phyloP scores from a whole-genome alignment of 2,797 vertebrate species.

The Arrhamphus sclerolepis region DNA sequence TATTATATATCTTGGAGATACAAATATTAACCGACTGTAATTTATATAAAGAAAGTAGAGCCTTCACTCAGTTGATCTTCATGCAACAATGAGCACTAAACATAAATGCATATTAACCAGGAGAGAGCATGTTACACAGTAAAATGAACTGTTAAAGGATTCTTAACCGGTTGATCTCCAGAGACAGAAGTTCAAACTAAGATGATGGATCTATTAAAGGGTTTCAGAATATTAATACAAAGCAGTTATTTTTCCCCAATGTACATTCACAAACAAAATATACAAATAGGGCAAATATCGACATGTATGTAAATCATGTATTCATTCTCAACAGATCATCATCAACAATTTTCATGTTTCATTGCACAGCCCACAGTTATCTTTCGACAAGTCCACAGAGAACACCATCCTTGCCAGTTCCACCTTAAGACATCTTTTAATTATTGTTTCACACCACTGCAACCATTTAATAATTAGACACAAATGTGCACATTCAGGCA shows the following conservation, averaged over 20 bases:
- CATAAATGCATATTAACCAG: constrained; percentile 45
- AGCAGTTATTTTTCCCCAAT: neutral
- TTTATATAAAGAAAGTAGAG: constrained; percentile 22
- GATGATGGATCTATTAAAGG: constrained; percentile 19
- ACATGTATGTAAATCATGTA: neutral
- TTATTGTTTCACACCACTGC: constrained; percentile 5
- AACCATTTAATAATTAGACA: too few relatives aligned
- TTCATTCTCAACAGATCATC: constrained; percentile 7
- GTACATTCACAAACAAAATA: constrained; percentile 14
- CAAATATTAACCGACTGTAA: too few relatives aligned
- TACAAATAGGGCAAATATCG: constrained; percentile 16
- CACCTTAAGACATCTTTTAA: constrained; percentile 15
- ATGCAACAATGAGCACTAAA: constrained; percentile 23
- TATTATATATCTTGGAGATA: too few relatives aligned
- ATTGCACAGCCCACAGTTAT: constrained; percentile 25
- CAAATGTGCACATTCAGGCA: constrained; percentile 31
- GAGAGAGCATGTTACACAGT: constrained; percentile 1
- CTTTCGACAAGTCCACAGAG: neutral
- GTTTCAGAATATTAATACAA: constrained; percentile 10
- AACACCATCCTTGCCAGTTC: constrained; percentile 21
- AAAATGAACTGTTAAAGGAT: too few relatives aligned
- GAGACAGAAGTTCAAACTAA: constrained; percentile 28
- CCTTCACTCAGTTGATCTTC: constrained; percentile 25
- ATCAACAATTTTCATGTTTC: constrained; percentile 14
- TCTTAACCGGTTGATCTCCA: neutral